phyloP scores from a whole-genome alignment of 1,140 invertebrate species.

The Zaprionus tsacasi region DNA sequence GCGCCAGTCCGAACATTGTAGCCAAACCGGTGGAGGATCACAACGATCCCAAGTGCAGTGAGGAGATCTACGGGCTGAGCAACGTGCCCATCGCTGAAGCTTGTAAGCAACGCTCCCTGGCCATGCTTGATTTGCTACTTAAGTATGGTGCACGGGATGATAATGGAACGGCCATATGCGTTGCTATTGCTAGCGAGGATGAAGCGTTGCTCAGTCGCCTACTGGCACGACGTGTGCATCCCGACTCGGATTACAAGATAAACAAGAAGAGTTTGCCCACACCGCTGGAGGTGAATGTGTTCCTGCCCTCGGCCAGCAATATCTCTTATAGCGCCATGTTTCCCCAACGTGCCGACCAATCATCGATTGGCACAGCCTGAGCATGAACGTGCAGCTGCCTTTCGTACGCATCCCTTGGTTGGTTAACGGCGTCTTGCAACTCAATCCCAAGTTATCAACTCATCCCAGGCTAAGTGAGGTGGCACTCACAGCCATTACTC shows the following conservation, averaged over 20 bases:
- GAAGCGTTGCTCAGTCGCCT: conserved; percentile 73
- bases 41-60: conserved; percentile 84
- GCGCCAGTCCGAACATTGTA: conserved; percentile 89
- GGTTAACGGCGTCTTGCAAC: conserved; percentile 91
- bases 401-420: conserved; percentile 93
- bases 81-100: conserved; percentile 90
- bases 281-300: conserved; percentile 87
- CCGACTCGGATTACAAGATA: conserved; percentile 94
- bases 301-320: conserved; percentile 86
- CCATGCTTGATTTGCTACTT: conserved; percentile 90
- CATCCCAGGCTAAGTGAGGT: conserved; percentile 89
- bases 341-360: conserved; percentile 95
- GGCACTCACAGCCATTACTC: conserved; percentile 94
- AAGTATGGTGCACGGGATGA: conserved; percentile 94
- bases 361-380: conserved; percentile 95
- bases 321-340: conserved; percentile 92
- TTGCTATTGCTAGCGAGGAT: conserved; percentile 73
- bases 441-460: conserved; percentile 92
- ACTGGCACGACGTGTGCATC: conserved; percentile 87
- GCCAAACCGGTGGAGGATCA: conserved; percentile 85
- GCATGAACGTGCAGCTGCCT: conserved; percentile 88
- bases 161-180: conserved; percentile 90
- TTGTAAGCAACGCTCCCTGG: conserved; percentile 87
- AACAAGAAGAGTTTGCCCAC: conserved; percentile 91
- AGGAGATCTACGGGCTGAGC: conserved; percentile 83